Evolutionary conservation across 1,140 invertebrate genomes (phyloP).

Genomic region (Zeugodacus cucurbitae): DNA sequence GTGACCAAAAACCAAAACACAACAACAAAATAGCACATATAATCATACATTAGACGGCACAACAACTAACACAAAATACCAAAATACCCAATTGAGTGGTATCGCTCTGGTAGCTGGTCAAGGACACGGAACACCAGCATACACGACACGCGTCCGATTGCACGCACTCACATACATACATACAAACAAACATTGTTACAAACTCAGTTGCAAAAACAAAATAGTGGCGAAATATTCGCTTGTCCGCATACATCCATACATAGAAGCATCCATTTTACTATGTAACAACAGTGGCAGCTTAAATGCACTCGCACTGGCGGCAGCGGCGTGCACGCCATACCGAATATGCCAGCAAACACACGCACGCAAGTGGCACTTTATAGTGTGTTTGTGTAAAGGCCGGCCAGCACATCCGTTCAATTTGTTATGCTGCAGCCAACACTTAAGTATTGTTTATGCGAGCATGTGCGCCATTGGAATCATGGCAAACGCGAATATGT

Average conservation of each 20-base stretch:
- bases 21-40: too few species aligned
- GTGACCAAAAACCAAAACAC: not conserved
- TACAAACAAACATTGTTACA: too few species aligned
- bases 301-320: not conserved
- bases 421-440: not conserved
- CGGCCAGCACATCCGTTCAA: not conserved
- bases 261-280: not conserved
- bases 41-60: not conserved
- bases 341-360: not conserved
- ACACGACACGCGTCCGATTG: not conserved
- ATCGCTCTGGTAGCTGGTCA: not conserved
- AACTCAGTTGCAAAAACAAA: not conserved
- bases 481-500: not conserved
- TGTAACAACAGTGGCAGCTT: not conserved
- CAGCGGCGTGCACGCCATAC: not conserved
- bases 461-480: not conserved
- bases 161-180: not conserved
- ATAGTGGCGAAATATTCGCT: not conserved
- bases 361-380: not conserved
- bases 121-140: not conserved
- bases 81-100: not conserved
- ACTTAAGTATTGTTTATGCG: slow-evolving; percentile 18
- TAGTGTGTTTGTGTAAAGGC: not conserved
- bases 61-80: not conserved
- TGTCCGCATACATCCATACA: not conserved